A percentile compares a stretch with the other conserved stretches of the same genome.
Evolutionary conservation across 2,797 vertebrate species (phyloP).

Genomic region (Leptoclinus maculatus): DNA sequence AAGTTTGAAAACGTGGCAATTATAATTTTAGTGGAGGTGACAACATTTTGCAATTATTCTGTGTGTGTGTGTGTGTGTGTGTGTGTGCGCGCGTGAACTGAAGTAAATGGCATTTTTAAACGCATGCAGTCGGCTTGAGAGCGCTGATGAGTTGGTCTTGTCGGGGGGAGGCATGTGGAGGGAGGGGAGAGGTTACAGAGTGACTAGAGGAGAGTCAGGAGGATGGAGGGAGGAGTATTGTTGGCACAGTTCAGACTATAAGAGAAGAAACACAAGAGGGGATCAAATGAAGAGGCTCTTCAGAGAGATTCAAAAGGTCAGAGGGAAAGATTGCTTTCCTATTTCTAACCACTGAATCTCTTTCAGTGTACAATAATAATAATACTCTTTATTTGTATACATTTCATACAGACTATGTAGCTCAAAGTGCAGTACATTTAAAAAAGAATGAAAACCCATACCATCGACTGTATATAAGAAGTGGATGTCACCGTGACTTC

Average conservation of each 20-base stretch:
- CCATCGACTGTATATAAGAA: no score
- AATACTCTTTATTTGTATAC: no score
- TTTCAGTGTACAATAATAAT: neutral
- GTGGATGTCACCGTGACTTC: no score
- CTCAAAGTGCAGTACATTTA: no score
- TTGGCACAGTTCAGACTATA: constrained; percentile 18
- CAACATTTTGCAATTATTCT: constrained; percentile 60
- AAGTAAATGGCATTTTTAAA: constrained; percentile 50
- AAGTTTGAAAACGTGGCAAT: constrained; percentile 58
- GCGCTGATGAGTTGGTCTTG: constrained; percentile 18
- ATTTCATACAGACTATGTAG: no score
- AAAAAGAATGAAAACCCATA: no score
- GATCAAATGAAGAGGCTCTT: constrained; percentile 18
- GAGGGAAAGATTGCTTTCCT: neutral
- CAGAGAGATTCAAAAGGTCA: constrained; percentile 4
- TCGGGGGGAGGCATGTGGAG: constrained; percentile 1
- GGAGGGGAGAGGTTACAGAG: neutral
- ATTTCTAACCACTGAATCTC: neutral
- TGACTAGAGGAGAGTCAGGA: constrained; percentile 3
- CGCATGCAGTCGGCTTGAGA: constrained; percentile 29
- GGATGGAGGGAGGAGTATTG: constrained; percentile 16
- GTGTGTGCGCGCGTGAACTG: constrained; percentile 35
- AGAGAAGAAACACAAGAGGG: constrained; percentile 11
- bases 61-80: constrained; percentile 1
- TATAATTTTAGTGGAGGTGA: constrained; percentile 63